These are phyloP conservation scores for Trypoxylus dichotomus DNA, from an alignment of 1,140 invertebrate species.

Conservation along the genomic window DNA sequence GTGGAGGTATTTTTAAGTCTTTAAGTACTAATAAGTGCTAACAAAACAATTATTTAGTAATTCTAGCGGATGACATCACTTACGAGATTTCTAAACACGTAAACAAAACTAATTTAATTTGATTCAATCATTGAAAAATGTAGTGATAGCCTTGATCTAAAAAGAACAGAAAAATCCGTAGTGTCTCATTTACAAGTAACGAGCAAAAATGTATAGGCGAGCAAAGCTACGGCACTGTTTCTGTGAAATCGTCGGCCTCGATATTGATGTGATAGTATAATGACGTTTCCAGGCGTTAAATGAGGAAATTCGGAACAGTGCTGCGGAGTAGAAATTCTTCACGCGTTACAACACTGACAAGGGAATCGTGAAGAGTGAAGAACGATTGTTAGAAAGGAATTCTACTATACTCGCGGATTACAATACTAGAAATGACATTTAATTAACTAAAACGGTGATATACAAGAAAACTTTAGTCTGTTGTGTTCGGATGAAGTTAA, in stretches of 20 bases:
- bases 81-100: not conserved
- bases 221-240: not conserved
- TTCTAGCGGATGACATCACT: not conserved
- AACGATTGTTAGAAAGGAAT: not conserved
- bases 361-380: not conserved
- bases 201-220: not conserved
- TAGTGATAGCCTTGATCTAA: not conserved
- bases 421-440: not conserved
- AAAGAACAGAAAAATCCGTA: not conserved
- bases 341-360: not conserved
- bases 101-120: not conserved
- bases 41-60: not conserved
- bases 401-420: not conserved
- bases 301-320: not conserved
- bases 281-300: not conserved
- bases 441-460: not conserved
- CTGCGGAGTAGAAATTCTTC: not conserved
- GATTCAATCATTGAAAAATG: not conserved
- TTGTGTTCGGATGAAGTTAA: too few relatives aligned
- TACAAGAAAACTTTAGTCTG: not conserved
- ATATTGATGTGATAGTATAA: not conserved
- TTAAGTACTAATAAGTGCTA: not conserved
- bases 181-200: not conserved
- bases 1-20: too few relatives aligned
- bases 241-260: not conserved